Percentiles rank a stretch among this genome's conserved stretches.
Conservation (phyloP, 2,797 vertebrate species). For the Philypnodon macrostomus region DNA sequence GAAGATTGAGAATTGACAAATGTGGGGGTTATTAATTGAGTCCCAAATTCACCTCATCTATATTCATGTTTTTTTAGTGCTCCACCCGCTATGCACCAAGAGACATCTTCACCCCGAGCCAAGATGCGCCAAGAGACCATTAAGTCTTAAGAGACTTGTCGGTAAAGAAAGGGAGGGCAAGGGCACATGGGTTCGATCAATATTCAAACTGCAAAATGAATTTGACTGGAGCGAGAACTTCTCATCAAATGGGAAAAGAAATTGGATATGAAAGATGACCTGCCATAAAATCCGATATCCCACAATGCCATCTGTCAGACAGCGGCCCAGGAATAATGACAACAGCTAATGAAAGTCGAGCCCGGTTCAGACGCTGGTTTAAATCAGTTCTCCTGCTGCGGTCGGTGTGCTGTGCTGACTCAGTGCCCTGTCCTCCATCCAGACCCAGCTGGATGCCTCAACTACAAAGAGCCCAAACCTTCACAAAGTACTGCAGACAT, state of each 20-base stretch:
- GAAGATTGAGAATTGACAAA: slow-evolving; percentile 60
- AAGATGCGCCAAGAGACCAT: slow-evolving; percentile 56
- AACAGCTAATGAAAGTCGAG: slow-evolving; percentile 80
- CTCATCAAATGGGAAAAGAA: slow-evolving; percentile 80
- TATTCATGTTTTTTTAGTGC: slow-evolving; percentile 55
- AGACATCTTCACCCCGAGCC: slow-evolving; percentile 40
- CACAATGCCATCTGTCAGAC: slow-evolving; percentile 81
- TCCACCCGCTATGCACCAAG: too few relatives aligned
- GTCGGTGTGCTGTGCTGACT: slow-evolving; percentile 74
- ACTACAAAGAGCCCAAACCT: slow-evolving; percentile 33
- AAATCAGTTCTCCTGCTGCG: slow-evolving; percentile 74
- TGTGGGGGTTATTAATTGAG: slow-evolving; percentile 38
- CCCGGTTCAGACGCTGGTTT: slow-evolving; percentile 70
- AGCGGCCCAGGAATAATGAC: slow-evolving; percentile 74
- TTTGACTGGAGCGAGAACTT: slow-evolving; percentile 78
- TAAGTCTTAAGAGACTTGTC: slow-evolving; percentile 58
- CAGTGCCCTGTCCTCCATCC: slow-evolving; percentile 53
- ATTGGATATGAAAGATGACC: slow-evolving; percentile 84
- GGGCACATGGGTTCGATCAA: slow-evolving; percentile 63
- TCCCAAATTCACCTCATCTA: slow-evolving; percentile 44
- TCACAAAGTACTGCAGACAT: slow-evolving; percentile 18
- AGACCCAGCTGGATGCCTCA: slow-evolving; percentile 34
- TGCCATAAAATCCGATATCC: slow-evolving; percentile 80
- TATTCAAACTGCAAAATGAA: slow-evolving; percentile 84
- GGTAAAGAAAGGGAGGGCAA: slow-evolving; percentile 24